A percentile compares a stretch with the other conserved stretches of the same genome.
Evolutionary conservation across 1,140 invertebrate genomes (phyloP).

Genomic region (Hycleus cichorii): DNA sequence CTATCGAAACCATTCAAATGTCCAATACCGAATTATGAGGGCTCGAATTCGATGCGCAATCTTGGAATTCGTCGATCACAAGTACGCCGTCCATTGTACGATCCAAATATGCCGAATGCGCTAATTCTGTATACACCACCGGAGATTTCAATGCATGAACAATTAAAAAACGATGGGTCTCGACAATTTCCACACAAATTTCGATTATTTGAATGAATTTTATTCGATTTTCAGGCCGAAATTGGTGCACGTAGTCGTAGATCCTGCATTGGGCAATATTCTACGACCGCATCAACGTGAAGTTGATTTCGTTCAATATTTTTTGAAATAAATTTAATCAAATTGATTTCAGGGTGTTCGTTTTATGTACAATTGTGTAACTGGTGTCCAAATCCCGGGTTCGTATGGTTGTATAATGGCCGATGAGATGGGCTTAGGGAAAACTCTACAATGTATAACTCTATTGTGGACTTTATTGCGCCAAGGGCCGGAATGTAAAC

Average conservation of each 20-base stretch:
- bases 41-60: conserved; percentile 58
- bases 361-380: conserved; percentile 99
- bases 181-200: neutral
- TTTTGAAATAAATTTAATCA: neutral
- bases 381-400: conserved; percentile 78
- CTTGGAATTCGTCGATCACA: conserved; percentile 59
- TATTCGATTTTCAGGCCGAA: conserved; percentile 45
- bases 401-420: conserved; percentile 97
- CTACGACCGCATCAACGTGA: conserved; percentile 97
- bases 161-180: conserved; percentile 64
- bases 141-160: conserved; percentile 73
- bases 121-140: conserved; percentile 85
- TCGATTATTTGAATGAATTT: too few relatives aligned
- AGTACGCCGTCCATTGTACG: conserved; percentile 72
- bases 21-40: conserved; percentile 86
- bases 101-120: conserved; percentile 90
- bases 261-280: conserved; percentile 84
- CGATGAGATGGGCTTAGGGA: conserved; percentile 70
- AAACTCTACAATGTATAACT: conserved; percentile 86
- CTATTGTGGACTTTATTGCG: conserved; percentile 90
- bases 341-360: conserved; percentile 70
- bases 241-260: conserved; percentile 88
- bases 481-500: conserved; percentile 77
- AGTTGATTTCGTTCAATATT: conserved; percentile 28
- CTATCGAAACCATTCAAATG: conserved; percentile 89